Base-by-base conservation (phyloP, 1,140 invertebrate species). In the Lordiphosa collinella region DNA sequence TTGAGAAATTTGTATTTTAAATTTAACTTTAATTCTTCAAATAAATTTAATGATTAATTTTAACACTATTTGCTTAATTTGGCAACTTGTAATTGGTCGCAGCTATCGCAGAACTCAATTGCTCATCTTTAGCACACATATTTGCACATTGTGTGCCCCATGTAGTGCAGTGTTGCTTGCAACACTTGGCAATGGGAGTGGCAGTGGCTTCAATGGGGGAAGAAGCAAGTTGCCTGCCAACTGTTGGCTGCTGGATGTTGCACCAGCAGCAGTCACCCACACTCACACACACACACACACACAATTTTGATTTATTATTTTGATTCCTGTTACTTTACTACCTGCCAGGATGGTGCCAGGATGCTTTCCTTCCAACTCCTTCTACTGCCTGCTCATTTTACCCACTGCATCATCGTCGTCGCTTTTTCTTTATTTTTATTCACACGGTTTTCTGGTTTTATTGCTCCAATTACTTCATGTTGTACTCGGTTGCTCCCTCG, bases 301-400 rank as follows among this genome's bases (percentile, higher is more conserved):
- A 76, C 67, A 68, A 67, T 75, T 80, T 76, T 80, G 76, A 80
- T 82, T 80, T 80, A 80, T 75, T 82, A 80, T 79, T 79, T 79
- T 74, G 70, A 79, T 80, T 79, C 65, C 75, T 65, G 75, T 70
- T 80, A 54, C 60, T 80, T 79, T 58, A 79, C 51, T 80, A 79
- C 69, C 75, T 79, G 75, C 55, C 54, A 69, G 75, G 52, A 59
- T 69, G 75, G 36, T 60, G 68, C 25, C 43, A 38, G 52, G 25
- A 44, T 36, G 4, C 51, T 40, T 38, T 25, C 22, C 14, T 13
- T 9, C 2, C 44, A 11, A 16, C 16, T 25, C 51, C 31, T 16
- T 10, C 12, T 56, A 34, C 25, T 29, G 14, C 55, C 51, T 37
- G 11, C 49, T 47, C 56, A 25, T 48, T 48, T 36, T 40, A 51